These are phyloP conservation scores for Drosophila maculinotata DNA, from an alignment of 2,888 invertebrate species.

Conservation along the genomic window DNA sequence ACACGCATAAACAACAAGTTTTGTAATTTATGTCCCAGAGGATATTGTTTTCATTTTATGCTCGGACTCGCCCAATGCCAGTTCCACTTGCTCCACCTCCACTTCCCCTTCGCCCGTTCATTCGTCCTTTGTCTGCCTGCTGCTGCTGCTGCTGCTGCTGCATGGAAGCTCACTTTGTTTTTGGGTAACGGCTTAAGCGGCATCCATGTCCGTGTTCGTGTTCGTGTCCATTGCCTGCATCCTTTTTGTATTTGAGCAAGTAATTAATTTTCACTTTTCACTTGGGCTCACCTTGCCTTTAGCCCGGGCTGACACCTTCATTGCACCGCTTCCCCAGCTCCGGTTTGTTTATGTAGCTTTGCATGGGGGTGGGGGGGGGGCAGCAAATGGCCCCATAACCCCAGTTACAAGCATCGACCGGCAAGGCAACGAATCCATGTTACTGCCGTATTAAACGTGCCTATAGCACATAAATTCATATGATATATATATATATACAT, in stretches of 20 bases:
- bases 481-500: too few relatives aligned
- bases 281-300: conserved; percentile 48
- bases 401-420: too few relatives aligned
- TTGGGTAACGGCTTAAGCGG: conserved; percentile 14
- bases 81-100: too few relatives aligned
- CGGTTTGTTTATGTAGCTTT: background rate
- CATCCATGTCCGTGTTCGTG: conserved; percentile 4
- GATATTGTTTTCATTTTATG: conserved; percentile 77
- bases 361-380: background rate
- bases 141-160: too few relatives aligned
- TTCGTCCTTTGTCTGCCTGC: conserved; percentile 27
- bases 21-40: conserved; percentile 75
- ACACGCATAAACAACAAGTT: conserved; percentile 73
- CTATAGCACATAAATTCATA: too few relatives aligned
- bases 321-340: conserved; percentile 4
- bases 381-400: too few relatives aligned
- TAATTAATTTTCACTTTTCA: conserved; percentile 72
- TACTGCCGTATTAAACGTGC: too few relatives aligned
- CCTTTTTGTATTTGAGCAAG: conserved; percentile 46
- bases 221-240: conserved; percentile 24
- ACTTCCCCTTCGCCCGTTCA: background rate
- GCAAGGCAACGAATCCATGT: too few relatives aligned
- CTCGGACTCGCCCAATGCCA: conserved; percentile 34
- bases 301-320: conserved; percentile 44
- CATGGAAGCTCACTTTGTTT: conserved; percentile 21